A percentile compares a stretch with the other conserved stretches of the same genome.
Conservation (phyloP, 2,797 vertebrate species). For the Xenopus petersii region DNA sequence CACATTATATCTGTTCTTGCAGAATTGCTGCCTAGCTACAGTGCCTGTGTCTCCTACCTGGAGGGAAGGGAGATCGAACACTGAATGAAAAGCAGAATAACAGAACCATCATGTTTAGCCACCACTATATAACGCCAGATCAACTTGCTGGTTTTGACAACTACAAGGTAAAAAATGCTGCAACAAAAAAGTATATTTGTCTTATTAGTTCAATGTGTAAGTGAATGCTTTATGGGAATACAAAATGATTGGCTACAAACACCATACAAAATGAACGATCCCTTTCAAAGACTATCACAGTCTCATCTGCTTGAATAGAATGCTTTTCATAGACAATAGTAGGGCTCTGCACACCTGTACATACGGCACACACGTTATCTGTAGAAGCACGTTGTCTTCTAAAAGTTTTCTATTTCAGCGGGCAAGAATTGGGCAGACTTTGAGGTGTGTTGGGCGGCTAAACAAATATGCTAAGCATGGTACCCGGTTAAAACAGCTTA, state of each 20-base stretch:
- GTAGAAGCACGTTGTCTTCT: no score
- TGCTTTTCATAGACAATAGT: no score
- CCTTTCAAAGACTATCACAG: no score
- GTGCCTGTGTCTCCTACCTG: constrained; percentile 15
- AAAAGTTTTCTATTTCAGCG: no score
- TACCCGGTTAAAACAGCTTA: no score
- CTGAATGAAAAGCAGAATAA: background rate
- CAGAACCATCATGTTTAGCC: constrained; percentile 53
- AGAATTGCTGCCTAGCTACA: constrained; percentile 15
- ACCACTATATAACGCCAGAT: constrained; percentile 54
- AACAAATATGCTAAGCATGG: no score
- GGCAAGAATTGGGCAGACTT: no score
- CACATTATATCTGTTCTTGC: constrained; percentile 2
- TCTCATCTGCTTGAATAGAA: no score
- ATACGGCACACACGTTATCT: no score
- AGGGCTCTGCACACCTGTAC: no score
- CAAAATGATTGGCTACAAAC: background rate
- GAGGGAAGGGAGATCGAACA: background rate
- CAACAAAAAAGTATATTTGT: background rate
- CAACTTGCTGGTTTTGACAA: constrained; percentile 63
- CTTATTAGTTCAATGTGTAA: no score
- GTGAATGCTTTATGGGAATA: background rate
- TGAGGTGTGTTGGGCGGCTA: no score
- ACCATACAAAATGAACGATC: background rate
- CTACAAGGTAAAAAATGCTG: constrained; percentile 57